A percentile compares a stretch with the other conserved stretches of the same genome.
phyloP scores from a whole-genome alignment of 30 jellyfish, hydroid and myxozoan genomes.

The Calvadosia cruxmelitensis region DNA sequence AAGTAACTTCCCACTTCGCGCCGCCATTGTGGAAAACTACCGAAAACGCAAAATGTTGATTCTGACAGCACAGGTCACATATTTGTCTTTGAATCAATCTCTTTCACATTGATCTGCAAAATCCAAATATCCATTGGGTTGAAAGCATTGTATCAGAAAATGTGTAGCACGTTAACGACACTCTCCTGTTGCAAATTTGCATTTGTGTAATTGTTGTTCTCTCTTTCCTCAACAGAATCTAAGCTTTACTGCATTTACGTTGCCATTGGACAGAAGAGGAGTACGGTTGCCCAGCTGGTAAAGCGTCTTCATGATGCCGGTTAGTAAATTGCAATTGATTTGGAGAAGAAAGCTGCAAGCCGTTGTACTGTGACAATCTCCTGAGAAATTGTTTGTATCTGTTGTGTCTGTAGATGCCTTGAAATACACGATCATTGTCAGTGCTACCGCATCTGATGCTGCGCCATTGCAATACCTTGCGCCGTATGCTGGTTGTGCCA shows the following conservation, averaged over 20 bases:
- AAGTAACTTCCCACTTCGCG: no score
- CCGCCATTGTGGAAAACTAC: no score
- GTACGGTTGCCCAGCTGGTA: slow-evolving; percentile 99
- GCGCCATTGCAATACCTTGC: slow-evolving; percentile 99
- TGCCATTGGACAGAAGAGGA: slow-evolving; percentile 99
- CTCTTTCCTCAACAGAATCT: slow-evolving; percentile 22
- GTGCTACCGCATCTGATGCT: slow-evolving; percentile 99
- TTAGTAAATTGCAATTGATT: no score
- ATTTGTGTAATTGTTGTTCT: neutral
- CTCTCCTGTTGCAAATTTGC: neutral
- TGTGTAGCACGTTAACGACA: neutral
- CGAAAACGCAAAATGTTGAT: no score
- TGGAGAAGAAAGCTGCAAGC: no score
- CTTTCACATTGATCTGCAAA: no score
- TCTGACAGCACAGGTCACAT: no score
- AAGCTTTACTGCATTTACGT: slow-evolving; percentile 95
- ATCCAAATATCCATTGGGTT: no score
- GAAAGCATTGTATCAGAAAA: no score
- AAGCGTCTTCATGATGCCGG: slow-evolving; percentile 95
- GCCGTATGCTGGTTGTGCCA: slow-evolving; percentile 99
- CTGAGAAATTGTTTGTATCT: neutral
- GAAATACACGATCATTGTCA: slow-evolving; percentile 94
- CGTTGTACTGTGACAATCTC: no score
- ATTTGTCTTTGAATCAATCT: no score
- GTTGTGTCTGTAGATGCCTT: slow-evolving; percentile 48